Conservation (phyloP, 2,113 vertebrate species). For the Calcarius ornatus region DNA sequence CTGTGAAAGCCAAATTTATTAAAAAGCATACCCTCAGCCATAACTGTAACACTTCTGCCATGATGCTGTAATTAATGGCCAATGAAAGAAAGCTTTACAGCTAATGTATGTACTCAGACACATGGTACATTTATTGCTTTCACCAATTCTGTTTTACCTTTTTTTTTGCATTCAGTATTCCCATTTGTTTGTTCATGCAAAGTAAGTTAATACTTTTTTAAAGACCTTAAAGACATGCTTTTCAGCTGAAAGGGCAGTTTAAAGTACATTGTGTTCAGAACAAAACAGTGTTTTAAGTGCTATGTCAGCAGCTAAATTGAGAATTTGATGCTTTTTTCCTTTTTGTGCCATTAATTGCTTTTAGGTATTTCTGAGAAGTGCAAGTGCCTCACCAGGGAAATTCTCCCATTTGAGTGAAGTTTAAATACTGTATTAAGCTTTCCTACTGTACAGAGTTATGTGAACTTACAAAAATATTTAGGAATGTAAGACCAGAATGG, state of each 20-base stretch:
- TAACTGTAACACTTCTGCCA: not conserved
- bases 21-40: not conserved
- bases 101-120: not conserved
- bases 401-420: not conserved
- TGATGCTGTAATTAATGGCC: not conserved
- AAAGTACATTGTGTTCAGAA: conserved; percentile 27
- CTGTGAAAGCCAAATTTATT: not conserved
- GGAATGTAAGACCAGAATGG: not conserved
- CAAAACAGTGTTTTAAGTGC: conserved; percentile 24
- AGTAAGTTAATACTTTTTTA: conserved; percentile 32
- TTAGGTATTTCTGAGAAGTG: conserved; percentile 16
- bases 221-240: conserved; percentile 21
- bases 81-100: not conserved
- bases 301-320: conserved; percentile 19
- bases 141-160: not conserved
- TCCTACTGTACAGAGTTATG: not conserved
- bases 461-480: conserved; percentile 32
- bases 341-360: conserved; percentile 22
- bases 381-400: not conserved
- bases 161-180: not conserved
- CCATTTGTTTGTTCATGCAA: conserved; percentile 12
- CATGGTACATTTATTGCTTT: not conserved
- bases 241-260: conserved; percentile 15
- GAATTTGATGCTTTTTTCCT: conserved; percentile 32
- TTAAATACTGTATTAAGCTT: conserved; percentile 2